A percentile compares a stretch with the other conserved stretches of the same genome.
These are phyloP conservation scores for Sisyra terminalis DNA, from an alignment of 2,888 invertebrate genomes.

Conservation along the genomic window DNA sequence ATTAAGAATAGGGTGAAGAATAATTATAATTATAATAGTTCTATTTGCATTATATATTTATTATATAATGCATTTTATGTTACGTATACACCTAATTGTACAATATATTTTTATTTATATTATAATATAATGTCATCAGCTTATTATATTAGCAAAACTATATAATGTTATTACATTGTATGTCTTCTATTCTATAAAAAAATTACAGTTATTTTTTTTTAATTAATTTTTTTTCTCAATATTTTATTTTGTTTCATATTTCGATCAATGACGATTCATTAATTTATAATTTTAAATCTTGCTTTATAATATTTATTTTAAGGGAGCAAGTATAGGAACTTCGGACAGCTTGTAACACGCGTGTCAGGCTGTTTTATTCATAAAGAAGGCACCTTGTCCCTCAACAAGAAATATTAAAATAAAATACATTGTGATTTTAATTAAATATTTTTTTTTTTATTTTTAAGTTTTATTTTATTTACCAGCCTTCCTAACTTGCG, in stretches of 20 bases:
- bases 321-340: conserved; percentile 10
- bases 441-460: too few relatives aligned
- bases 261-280: too few relatives aligned
- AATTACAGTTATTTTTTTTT: conserved; percentile 6
- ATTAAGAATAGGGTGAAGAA: too few relatives aligned
- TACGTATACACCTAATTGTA: conserved; percentile 5
- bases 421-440: background rate
- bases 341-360: conserved; percentile 10
- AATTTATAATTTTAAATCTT: conserved; percentile 2
- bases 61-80: background rate
- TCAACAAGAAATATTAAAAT: conserved; percentile 13
- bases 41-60: too few relatives aligned
- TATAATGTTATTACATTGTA: conserved; percentile 5
- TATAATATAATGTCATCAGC: conserved; percentile 4
- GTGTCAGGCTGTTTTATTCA: conserved; percentile 9
- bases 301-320: conserved; percentile 7
- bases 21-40: too few relatives aligned
- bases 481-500: conserved; percentile 9
- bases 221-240: conserved; percentile 4
- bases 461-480: background rate
- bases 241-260: background rate
- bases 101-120: conserved; percentile 1
- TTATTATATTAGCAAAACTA: conserved; percentile 8
- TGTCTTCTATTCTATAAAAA: conserved; percentile 7
- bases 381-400: conserved; percentile 15